A percentile compares a stretch with the other conserved stretches of the same genome.
These are phyloP conservation scores for Notospermus geniculatus DNA, from an alignment of 1,140 invertebrate species.

Conservation along the genomic window DNA sequence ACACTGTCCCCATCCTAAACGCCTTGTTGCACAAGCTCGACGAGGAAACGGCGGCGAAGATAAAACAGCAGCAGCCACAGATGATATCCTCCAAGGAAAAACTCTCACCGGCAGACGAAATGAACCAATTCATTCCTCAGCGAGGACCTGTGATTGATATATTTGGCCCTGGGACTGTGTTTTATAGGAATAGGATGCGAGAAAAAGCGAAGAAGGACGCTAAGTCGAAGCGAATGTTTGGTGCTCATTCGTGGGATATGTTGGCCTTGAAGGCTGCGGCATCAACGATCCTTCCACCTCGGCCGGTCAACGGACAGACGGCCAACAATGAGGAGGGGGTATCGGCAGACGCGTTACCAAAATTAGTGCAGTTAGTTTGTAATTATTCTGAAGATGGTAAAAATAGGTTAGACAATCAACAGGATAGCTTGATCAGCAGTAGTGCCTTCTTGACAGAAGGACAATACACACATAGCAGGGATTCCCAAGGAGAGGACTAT, in stretches of 20 bases:
- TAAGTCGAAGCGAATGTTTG: neutral
- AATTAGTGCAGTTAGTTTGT: neutral
- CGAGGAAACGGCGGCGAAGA: neutral
- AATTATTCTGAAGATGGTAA: neutral
- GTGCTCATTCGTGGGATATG: neutral
- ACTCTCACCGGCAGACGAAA: neutral
- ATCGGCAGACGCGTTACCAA: neutral
- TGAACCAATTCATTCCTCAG: slow-evolving; percentile 4
- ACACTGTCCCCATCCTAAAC: slow-evolving; percentile 16
- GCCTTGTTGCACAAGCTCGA: slow-evolving; percentile 16
- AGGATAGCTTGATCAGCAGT: neutral
- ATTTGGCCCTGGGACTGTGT: slow-evolving; percentile 22
- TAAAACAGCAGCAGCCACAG: neutral
- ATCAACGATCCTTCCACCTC: neutral
- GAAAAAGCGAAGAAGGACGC: slow-evolving; percentile 1
- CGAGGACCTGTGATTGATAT: slow-evolving; percentile 21
- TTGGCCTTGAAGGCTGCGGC: neutral
- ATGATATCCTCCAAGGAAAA: slow-evolving; percentile 3
- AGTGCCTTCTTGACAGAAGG: too few relatives aligned
- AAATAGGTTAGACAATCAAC: slow-evolving; percentile 1
- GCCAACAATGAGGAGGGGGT: neutral
- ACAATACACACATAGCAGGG: too few relatives aligned
- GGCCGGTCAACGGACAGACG: neutral
- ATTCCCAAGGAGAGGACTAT: slow-evolving; percentile 9
- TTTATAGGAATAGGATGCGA: slow-evolving; percentile 17